Base-by-base conservation (phyloP, 1,140 invertebrate genomes). In the Nephotettix cincticeps region DNA sequence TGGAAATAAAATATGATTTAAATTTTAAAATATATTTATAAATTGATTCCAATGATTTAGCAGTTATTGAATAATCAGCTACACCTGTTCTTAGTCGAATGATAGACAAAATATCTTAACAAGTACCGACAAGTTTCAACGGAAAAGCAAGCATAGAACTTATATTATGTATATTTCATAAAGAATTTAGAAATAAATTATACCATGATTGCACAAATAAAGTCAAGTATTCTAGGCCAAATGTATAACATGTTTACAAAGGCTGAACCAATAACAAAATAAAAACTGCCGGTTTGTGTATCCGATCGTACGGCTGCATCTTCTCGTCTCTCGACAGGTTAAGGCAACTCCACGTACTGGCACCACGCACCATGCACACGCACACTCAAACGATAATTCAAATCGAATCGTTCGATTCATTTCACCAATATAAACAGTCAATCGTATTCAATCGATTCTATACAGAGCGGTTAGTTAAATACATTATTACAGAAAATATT, bases 401-500 rank as follows among this genome's bases (percentile, higher is more conserved):
- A 14, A 63, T 27, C 21, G 17, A 23, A 51, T 51, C 47, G 30
- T 1, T 65, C 27, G 30, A 32, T 28, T 65, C 32, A 29, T 40
- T 58, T 65, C 30, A 32, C 61, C 61, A 28, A 65, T 65, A 63
- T 65, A 19, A 65, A 65, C 61, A 65, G 61, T 65, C 61, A 65
- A 65, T 65, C n/a, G 28, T 32, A 32, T 65, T 32, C 32, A 65
- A n/a, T 27, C 23, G 54, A 21, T 58, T 30, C 30, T 65, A 65
- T 65, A 65, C 61, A 65, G 19, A 65, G 61, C 19, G 61, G 61
- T 65, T 65, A 65, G 61, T 65, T 65, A 65, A 65, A 65, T 65
- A 65, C 61, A 65, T 32, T 65, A 65, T 32, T 65, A 65, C 61
- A 65, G 61, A 65, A 65, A 65, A 65, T 32, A 65, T 65, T 65